These are phyloP conservation scores for Tapirus indicus DNA, from an alignment of 2,797 vertebrate genomes.

Conservation along the genomic window DNA sequence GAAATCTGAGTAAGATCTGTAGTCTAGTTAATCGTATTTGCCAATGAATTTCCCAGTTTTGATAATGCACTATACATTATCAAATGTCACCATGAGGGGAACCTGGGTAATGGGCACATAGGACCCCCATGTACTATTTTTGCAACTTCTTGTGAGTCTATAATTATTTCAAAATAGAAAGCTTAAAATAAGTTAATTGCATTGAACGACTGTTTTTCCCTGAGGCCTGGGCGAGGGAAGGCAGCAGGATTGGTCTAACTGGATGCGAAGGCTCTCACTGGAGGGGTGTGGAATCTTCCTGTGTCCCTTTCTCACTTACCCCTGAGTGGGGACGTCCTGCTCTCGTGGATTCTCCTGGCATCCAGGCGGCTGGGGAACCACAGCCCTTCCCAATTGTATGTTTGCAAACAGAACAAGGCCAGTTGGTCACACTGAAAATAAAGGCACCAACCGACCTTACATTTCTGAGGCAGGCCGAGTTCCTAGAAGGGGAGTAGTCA, in stretches of 20 bases:
- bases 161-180: slow-evolving; percentile 19
- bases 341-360: neutral
- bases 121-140: fast-evolving
- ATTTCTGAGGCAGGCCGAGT: neutral
- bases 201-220: neutral
- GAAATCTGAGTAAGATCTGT: neutral
- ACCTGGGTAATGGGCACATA: neutral
- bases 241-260: fast-evolving
- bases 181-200: neutral
- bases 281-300: fast-evolving
- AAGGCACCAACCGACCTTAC: neutral
- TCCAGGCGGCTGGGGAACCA: fast-evolving
- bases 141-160: neutral
- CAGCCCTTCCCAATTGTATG: neutral
- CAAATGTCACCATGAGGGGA: neutral
- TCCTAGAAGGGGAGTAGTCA: neutral
- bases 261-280: fast-evolving
- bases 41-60: neutral
- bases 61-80: fast-evolving
- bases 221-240: fast-evolving
- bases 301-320: neutral
- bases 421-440: slow-evolving; percentile 21
- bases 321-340: neutral
- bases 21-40: neutral
- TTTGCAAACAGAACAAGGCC: slow-evolving; percentile 27